Evolutionary conservation across 2,888 invertebrate genomes (phyloP), one percentile per base, ranked within the genome.

Genomic region (Cheilosia scutellata): DNA sequence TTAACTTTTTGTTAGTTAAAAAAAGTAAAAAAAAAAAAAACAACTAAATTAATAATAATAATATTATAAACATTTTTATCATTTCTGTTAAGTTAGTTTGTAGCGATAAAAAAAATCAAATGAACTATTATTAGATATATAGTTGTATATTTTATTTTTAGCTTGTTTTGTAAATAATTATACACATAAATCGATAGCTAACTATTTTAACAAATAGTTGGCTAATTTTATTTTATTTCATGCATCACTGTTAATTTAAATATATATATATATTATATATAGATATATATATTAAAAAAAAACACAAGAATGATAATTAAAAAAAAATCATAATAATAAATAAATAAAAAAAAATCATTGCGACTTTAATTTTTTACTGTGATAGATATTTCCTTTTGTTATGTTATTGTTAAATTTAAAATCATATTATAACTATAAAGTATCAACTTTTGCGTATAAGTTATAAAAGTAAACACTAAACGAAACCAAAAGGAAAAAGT

Each of bases 361-460:
- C 89, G 90, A 89, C 89, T 89, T 90, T 89, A 88, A 89, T 90
- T 89, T 88, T 90, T 90, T 91, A 91, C 91, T 91, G 91, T 91
- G 91, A 91, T 91, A 91, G 89, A 90, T 89, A 88, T 89, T 89
- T 89, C 88, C 88, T 89, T 89, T 89, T 89, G 87, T 87, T 88
- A 82, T 88, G 76, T 87, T 77, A 77, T 72, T 80, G 83, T 89
- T 88, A 75, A 68, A 78, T 31, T 33, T 60, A 70, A 71, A 70
- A 70, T 57, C 25, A 70, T 53, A 70, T 44, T 47, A 62, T 72
- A 72, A 68, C 66, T 49, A 65, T 51, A 70, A 70, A 72, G 51
- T 66, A 76, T 66, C 40, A 75, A 57, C 57, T 49, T 75, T 75
- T 71, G 37, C 58, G 33, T 58, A 70, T 58, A 70, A 66, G 70